Percentiles rank a stretch among this genome's conserved stretches.
Evolutionary conservation across 2,888 invertebrate species (phyloP).

Genomic region (Busseola fusca): DNA sequence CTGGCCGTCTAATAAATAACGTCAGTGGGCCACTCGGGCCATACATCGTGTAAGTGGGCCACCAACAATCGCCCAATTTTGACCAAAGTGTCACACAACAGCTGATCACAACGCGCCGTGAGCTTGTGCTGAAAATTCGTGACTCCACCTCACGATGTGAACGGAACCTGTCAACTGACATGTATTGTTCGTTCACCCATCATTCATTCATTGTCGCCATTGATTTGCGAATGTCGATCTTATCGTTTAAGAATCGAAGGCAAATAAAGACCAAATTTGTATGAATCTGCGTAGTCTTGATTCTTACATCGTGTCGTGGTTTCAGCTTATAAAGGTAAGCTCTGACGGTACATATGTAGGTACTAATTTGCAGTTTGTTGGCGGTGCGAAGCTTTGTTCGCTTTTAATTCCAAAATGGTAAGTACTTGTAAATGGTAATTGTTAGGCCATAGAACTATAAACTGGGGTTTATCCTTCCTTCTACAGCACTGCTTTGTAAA

Average conservation of each 20-base stretch:
- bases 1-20: slow-evolving; percentile 52
- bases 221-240: slow-evolving; percentile 55
- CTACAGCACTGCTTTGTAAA: slow-evolving; percentile 23
- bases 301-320: slow-evolving; percentile 33
- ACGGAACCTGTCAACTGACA: slow-evolving; percentile 60
- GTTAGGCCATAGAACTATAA: slow-evolving; percentile 34
- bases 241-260: slow-evolving; percentile 46
- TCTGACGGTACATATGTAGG: slow-evolving; percentile 48
- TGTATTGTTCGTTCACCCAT: slow-evolving; percentile 59
- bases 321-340: slow-evolving; percentile 52
- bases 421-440: slow-evolving; percentile 54
- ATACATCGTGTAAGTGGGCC: slow-evolving; percentile 57
- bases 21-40: slow-evolving; percentile 46
- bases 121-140: slow-evolving; percentile 69
- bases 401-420: slow-evolving; percentile 48
- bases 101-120: slow-evolving; percentile 52
- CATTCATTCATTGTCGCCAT: slow-evolving; percentile 53
- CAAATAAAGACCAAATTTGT: slow-evolving; percentile 51
- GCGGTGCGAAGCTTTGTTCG: slow-evolving; percentile 47
- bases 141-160: slow-evolving; percentile 74
- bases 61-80: slow-evolving; percentile 54
- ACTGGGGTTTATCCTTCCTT: slow-evolving; percentile 40
- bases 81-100: slow-evolving; percentile 54
- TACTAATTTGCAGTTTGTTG: slow-evolving; percentile 52
- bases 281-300: slow-evolving; percentile 28